These are phyloP conservation scores for Dendroctonus valens DNA, from an alignment of 1,140 invertebrate species.

Conservation along the genomic window DNA sequence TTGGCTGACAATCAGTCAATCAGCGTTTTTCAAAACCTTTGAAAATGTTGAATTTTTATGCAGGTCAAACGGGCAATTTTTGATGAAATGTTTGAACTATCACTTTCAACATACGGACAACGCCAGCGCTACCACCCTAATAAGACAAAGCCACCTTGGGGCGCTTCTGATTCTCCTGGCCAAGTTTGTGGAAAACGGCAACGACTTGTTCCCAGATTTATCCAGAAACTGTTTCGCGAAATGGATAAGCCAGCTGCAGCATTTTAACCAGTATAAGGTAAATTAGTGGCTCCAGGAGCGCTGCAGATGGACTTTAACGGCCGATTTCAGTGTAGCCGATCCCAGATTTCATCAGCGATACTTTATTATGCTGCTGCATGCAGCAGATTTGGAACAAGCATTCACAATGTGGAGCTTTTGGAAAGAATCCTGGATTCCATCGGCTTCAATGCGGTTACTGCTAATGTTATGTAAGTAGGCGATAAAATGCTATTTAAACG, in stretches of 20 bases:
- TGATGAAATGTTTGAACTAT: constrained; percentile 54
- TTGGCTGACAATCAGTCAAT: too few relatives aligned
- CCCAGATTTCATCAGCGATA: constrained; percentile 45
- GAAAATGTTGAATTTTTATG: neutral
- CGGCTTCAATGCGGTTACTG: constrained; percentile 41
- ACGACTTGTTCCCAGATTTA: constrained; percentile 8
- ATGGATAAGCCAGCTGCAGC: constrained; percentile 47
- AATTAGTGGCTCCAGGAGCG: neutral
- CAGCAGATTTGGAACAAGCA: neutral
- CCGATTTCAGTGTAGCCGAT: constrained; percentile 46
- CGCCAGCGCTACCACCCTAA: constrained; percentile 48
- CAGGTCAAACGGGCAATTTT: constrained; percentile 35
- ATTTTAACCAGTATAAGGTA: constrained; percentile 42
- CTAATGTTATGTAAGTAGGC: constrained; percentile 40
- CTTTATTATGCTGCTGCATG: constrained; percentile 33
- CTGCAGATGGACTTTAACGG: neutral
- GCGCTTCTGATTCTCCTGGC: constrained; percentile 50
- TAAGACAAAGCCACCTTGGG: constrained; percentile 54
- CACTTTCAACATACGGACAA: constrained; percentile 56
- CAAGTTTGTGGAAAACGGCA: constrained; percentile 28
- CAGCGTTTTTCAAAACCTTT: too few relatives aligned
- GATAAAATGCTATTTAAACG: too few relatives aligned
- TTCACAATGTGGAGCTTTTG: constrained; percentile 5
- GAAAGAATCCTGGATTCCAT: constrained; percentile 11
- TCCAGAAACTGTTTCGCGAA: constrained; percentile 35